Evolutionary conservation across 2,888 invertebrate species (phyloP).

Genomic region (Lasioglossum villosulum): DNA sequence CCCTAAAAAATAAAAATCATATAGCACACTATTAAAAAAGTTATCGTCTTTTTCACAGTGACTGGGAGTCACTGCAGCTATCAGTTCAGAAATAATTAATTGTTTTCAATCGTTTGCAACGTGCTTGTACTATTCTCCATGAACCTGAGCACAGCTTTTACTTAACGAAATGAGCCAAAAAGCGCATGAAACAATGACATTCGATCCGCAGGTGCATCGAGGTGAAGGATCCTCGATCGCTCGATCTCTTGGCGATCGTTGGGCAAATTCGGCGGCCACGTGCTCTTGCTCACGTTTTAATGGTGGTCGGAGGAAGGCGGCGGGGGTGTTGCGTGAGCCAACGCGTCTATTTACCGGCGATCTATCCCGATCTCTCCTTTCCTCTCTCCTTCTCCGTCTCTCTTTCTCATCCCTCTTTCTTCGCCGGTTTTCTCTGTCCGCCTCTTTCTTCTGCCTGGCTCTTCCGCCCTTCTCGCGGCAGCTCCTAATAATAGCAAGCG

Average conservation of each 20-base stretch:
- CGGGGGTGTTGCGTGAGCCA: slow-evolving; percentile 4
- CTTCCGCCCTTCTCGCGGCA: slow-evolving; percentile 48
- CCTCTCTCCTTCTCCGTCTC: not conserved
- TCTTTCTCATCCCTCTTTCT: slow-evolving; percentile 1
- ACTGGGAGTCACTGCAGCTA: too few species aligned
- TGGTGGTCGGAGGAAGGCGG: not conserved
- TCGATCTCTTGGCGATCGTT: slow-evolving; percentile 23
- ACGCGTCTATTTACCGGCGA: slow-evolving; percentile 65
- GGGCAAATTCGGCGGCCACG: slow-evolving; percentile 41
- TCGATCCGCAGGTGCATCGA: not conserved
- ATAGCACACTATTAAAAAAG: too few species aligned
- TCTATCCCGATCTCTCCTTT: slow-evolving; percentile 51
- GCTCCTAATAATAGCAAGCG: slow-evolving; percentile 75
- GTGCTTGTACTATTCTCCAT: too few species aligned
- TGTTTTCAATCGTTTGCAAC: too few species aligned
- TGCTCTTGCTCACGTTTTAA: slow-evolving; percentile 12
- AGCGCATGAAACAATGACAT: too few species aligned
- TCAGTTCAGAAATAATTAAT: too few species aligned
- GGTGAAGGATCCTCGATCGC: not conserved
- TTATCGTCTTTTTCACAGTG: too few species aligned
- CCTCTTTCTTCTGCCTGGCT: slow-evolving; percentile 14
- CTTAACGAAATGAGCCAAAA: too few species aligned
- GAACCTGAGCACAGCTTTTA: too few species aligned
- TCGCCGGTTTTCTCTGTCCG: slow-evolving; percentile 4
- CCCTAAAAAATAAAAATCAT: too few species aligned